These are phyloP conservation scores for Poecile montanus DNA, from an alignment of 2,797 vertebrate genomes.

Conservation along the genomic window DNA sequence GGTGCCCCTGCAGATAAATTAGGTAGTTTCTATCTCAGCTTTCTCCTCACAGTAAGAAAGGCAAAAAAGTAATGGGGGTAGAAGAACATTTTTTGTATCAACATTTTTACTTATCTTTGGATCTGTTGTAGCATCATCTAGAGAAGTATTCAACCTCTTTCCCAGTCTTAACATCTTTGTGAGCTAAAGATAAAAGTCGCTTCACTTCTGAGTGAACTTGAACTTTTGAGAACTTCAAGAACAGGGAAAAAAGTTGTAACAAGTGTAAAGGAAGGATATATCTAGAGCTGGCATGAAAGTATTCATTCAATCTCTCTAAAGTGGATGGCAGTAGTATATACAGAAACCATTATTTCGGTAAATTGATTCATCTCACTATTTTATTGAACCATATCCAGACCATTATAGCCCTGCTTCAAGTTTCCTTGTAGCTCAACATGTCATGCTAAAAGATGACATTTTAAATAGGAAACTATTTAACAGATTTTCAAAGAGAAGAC, in stretches of 20 bases:
- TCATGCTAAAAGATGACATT: background rate
- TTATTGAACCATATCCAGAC: background rate
- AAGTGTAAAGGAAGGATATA: background rate
- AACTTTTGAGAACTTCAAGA: background rate
- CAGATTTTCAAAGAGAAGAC: background rate
- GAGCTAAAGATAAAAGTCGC: background rate
- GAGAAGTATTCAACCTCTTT: background rate
- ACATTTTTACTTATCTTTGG: background rate
- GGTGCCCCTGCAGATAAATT: background rate
- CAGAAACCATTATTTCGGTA: slow-evolving; percentile 2
- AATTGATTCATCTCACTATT: slow-evolving; percentile 36
- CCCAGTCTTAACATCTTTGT: background rate
- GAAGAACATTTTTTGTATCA: background rate
- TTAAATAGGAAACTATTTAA: slow-evolving; percentile 15
- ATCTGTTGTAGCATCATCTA: background rate
- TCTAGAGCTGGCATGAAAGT: background rate
- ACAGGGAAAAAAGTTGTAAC: background rate
- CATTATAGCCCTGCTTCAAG: slow-evolving; percentile 20
- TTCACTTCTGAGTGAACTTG: background rate
- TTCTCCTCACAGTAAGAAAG: background rate
- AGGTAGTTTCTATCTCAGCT: background rate
- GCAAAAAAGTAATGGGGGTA: background rate
- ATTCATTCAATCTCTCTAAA: background rate
- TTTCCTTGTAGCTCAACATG: slow-evolving; percentile 16
- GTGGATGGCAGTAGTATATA: background rate